Evolutionary conservation across 2,888 invertebrate species (phyloP), one percentile per base, ranked within the genome.

Genomic region (Campoplex capitator): DNA sequence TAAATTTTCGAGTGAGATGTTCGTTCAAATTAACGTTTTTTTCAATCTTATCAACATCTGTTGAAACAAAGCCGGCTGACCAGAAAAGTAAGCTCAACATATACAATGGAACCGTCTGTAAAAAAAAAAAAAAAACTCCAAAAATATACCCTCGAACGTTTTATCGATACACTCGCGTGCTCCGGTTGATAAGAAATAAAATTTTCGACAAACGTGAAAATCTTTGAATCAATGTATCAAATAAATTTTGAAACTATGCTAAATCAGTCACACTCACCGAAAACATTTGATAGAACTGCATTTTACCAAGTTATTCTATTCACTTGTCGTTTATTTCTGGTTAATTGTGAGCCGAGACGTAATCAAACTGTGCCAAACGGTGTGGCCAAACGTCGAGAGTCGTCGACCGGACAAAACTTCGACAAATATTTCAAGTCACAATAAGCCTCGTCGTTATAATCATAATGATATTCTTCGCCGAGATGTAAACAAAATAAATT

Each of bases 1-100:
- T 88, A 23, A 89, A 67, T 71, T 84, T 82, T 42, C 89, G 88
- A 18, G 86, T 83, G 9, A 91, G 82, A 76, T 89, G 82, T n/a
- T 90, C 87, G 23, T 42, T 68, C 7, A 85, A 68, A 62, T 78
- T 68, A 42, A 62, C 80, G 28, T 51, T 62, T 23, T 68, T 45
- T 62, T 62, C 62, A 7, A 42, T n/a, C 23, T 35, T 4, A 13
- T 4, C 42, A 62, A 74, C 58, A 54, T 81, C 45, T 67, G 81
- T 70, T 18, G 75, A 7, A 28, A 7, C 51, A 0, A 76, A 18
- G 9, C 13, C 13, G 23, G 58, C 13, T 16, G 73, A 75, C 11
- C 74, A 79, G 16, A 67, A 13, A 8, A 65, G 23, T 45, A 70
- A n/a, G 51, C 74, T 35, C 42, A 45, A 62, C 32, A 58, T 4